phyloP scores from a whole-genome alignment of 2,888 invertebrate genomes.

The Drosophila antonietae region DNA sequence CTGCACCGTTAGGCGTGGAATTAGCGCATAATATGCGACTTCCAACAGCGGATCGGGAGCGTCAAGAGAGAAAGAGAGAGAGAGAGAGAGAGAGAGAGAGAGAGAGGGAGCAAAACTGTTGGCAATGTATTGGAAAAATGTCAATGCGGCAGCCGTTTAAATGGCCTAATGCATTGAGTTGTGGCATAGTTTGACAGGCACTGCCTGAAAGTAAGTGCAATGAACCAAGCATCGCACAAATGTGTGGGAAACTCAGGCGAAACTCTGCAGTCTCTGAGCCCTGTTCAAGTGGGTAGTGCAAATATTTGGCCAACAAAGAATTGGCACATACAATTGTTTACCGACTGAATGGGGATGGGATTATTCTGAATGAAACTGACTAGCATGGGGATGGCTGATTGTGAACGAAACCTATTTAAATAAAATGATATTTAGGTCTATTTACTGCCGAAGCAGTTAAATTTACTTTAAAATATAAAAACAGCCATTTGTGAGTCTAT shows the following conservation, averaged over 20 bases:
- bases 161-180: slow-evolving; percentile 39
- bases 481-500: not conserved
- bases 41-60: slow-evolving; percentile 57
- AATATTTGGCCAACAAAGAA: slow-evolving; percentile 61
- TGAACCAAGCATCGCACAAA: slow-evolving; percentile 47
- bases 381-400: not conserved
- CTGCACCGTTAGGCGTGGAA: slow-evolving; percentile 74
- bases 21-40: slow-evolving; percentile 73
- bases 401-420: no score
- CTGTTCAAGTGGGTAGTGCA: slow-evolving; percentile 42
- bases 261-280: slow-evolving; percentile 21
- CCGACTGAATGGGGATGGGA: not conserved
- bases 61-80: slow-evolving; percentile 1
- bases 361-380: not conserved
- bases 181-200: slow-evolving; percentile 56
- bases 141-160: slow-evolving; percentile 38
- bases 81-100: not conserved
- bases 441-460: not conserved
- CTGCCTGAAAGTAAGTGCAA: slow-evolving; percentile 48
- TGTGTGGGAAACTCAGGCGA: slow-evolving; percentile 10
- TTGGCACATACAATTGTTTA: slow-evolving; percentile 36
- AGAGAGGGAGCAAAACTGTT: not conserved
- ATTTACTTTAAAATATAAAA: no score
- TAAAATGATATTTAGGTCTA: not conserved
- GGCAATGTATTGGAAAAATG: slow-evolving; percentile 52